Evolutionary conservation across 1,140 invertebrate genomes (phyloP).

Genomic region (Proales similis): DNA sequence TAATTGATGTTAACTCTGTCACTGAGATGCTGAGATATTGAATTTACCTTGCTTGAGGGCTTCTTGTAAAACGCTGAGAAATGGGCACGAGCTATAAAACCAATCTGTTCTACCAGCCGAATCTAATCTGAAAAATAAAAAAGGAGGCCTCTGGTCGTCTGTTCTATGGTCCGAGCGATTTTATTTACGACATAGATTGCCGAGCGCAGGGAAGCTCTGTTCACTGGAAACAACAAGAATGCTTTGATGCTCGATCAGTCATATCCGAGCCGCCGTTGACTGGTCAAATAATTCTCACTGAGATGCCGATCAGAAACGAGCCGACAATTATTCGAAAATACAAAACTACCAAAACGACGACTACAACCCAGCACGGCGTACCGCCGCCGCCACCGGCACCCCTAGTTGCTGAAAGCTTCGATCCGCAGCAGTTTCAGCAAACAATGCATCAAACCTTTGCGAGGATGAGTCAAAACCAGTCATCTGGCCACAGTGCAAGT

Average conservation of each 20-base stretch:
- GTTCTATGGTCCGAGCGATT: constrained; percentile 37
- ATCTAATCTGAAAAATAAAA: not conserved
- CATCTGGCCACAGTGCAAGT: no score
- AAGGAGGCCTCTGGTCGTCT: constrained; percentile 12
- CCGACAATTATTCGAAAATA: constrained; percentile 25
- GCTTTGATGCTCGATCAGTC: constrained; percentile 23
- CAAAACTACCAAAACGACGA: constrained; percentile 36
- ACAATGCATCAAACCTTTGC: no score
- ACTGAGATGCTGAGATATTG: no score
- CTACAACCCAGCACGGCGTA: constrained; percentile 15
- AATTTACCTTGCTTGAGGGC: no score
- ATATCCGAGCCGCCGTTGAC: constrained; percentile 18
- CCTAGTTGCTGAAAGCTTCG: no score
- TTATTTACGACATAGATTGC: constrained; percentile 37
- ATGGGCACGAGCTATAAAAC: no score
- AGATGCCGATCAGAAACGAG: not conserved
- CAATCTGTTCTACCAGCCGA: no score
- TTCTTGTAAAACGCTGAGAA: no score
- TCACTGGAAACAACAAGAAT: constrained; percentile 34
- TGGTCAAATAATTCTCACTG: not conserved
- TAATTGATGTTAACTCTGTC: no score
- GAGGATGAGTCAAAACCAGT: no score
- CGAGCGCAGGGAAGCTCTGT: no score
- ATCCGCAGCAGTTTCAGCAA: no score
- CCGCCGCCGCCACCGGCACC: not conserved